A percentile compares a stretch with the other conserved stretches of the same genome.
phyloP scores from a whole-genome alignment of 2,113 vertebrate species.

The Mixornis gularis region DNA sequence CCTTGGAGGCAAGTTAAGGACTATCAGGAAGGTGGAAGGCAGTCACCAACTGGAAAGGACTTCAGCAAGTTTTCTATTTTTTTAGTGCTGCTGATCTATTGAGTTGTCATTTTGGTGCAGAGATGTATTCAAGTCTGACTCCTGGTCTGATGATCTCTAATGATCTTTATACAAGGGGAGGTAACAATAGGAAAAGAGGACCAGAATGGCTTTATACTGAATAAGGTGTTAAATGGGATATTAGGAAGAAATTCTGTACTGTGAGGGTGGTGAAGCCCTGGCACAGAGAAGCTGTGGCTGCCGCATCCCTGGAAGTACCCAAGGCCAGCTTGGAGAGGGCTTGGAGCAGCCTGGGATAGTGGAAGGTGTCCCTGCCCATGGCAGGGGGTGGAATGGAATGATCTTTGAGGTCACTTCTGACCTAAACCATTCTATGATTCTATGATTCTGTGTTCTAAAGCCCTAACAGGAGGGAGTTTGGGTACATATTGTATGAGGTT shows the following conservation, averaged over 20 bases:
- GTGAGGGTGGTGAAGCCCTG: background rate
- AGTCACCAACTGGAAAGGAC: background rate
- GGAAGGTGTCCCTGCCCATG: too few species aligned
- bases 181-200: background rate
- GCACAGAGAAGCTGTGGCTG: background rate
- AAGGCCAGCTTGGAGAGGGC: rapidly evolving
- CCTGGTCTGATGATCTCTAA: background rate
- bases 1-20: background rate
- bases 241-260: background rate
- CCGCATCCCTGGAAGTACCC: background rate
- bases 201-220: background rate
- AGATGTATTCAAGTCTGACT: background rate
- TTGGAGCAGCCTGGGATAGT: background rate
- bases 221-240: background rate
- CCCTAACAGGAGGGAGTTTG: background rate
- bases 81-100: background rate
- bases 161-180: background rate
- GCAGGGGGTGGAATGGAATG: background rate
- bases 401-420: too few species aligned
- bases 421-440: background rate
- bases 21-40: background rate
- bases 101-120: background rate
- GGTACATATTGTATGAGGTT: background rate
- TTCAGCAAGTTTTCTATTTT: background rate
- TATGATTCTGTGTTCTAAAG: background rate